Conservation (phyloP, 2,113 vertebrate genomes). For the Platysteira castanea region DNA sequence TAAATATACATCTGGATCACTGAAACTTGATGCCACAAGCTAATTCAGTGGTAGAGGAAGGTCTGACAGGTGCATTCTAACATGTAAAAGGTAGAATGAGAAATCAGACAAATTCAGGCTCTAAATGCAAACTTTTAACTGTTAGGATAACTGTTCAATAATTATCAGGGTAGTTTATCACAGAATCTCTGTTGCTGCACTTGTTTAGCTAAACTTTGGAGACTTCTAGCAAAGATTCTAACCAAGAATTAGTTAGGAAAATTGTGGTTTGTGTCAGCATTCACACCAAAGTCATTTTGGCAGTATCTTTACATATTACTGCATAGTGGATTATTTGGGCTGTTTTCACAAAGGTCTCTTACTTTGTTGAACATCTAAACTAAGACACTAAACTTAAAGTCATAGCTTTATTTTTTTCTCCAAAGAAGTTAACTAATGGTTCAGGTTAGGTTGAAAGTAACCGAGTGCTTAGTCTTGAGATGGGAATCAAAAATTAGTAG, state of each 20-base stretch:
- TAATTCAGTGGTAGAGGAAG: background rate
- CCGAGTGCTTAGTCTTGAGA: background rate
- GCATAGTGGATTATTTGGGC: background rate
- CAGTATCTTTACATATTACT: background rate
- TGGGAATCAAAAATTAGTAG: background rate
- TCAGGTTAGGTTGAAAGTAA: background rate
- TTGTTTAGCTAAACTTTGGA: background rate
- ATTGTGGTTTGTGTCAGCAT: background rate
- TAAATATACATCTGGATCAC: background rate
- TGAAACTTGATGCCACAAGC: background rate
- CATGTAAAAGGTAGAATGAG: background rate
- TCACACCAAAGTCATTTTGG: background rate
- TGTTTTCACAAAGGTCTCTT: background rate
- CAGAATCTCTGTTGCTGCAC: background rate
- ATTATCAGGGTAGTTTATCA: background rate
- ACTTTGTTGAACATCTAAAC: background rate
- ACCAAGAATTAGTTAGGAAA: background rate
- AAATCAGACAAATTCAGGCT: background rate
- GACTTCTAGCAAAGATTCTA: background rate
- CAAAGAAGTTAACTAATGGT: background rate
- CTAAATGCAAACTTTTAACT: background rate
- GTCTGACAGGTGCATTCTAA: background rate
- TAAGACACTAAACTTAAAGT: background rate
- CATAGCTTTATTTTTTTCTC: background rate
- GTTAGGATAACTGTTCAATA: background rate